A percentile compares a stretch with the other conserved stretches of the same genome.
phyloP scores from a whole-genome alignment of 2,797 vertebrate genomes.

The Florisuga fusca region DNA sequence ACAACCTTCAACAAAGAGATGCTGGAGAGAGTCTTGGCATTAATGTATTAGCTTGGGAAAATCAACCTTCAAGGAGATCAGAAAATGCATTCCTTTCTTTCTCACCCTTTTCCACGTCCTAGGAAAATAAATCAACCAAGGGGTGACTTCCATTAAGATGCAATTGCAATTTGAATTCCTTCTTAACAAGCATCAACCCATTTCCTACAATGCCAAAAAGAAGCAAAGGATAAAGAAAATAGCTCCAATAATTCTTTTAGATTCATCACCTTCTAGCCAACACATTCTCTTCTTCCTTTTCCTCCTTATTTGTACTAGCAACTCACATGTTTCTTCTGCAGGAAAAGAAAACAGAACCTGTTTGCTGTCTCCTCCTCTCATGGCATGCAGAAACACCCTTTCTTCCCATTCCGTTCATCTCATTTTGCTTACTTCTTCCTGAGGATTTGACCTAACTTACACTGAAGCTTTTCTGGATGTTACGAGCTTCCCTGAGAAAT shows the following conservation, averaged over 20 bases:
- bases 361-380: not conserved
- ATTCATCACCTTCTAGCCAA: not conserved
- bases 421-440: not conserved
- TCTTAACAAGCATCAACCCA: not conserved
- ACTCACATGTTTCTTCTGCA: not conserved
- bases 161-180: not conserved
- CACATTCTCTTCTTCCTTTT: not conserved
- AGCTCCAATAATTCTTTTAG: not conserved
- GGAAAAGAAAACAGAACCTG: too few species aligned
- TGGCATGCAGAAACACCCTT: not conserved
- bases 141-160: not conserved
- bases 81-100: not conserved
- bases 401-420: not conserved
- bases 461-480: not conserved
- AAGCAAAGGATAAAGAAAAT: not conserved
- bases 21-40: not conserved
- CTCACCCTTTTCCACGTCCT: not conserved
- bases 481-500: not conserved
- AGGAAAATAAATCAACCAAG: not conserved
- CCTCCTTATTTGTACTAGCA: not conserved
- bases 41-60: not conserved
- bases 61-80: not conserved
- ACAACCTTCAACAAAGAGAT: not conserved
- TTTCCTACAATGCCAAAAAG: not conserved
- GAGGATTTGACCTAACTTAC: not conserved